These are phyloP conservation scores for Odocoileus virginianus DNA, from an alignment of 2,113 vertebrate genomes.

Conservation along the genomic window DNA sequence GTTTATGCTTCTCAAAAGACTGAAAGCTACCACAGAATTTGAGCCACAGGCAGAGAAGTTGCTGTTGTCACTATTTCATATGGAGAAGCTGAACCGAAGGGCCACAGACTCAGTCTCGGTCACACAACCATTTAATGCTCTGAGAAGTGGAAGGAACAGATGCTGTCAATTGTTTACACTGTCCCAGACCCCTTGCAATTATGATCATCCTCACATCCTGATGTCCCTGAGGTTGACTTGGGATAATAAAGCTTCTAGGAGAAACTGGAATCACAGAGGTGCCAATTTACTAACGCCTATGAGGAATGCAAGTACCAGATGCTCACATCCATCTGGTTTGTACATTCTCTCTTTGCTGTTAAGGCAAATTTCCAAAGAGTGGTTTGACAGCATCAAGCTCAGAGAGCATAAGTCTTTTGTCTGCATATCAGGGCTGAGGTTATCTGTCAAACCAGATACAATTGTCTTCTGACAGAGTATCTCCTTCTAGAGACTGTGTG, in stretches of 20 bases:
- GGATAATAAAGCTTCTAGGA: background rate
- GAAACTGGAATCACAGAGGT: background rate
- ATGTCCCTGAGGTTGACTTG: background rate
- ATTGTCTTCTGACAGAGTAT: background rate
- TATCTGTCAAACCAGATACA: background rate
- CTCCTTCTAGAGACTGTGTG: background rate
- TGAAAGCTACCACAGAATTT: no score
- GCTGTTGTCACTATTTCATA: background rate
- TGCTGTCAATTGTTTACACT: background rate
- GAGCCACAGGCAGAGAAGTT: background rate
- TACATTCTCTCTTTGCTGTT: background rate
- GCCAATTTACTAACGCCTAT: background rate
- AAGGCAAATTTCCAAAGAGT: background rate
- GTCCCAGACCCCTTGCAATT: no score
- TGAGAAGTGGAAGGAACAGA: background rate
- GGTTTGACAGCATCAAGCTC: background rate
- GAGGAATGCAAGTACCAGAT: background rate
- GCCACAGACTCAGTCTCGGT: background rate
- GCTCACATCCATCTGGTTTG: background rate
- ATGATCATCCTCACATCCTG: background rate
- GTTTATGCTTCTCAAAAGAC: background rate
- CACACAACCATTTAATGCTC: background rate
- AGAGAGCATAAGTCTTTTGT: background rate
- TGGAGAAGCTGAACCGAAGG: background rate
- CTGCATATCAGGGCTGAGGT: background rate